Percentiles rank a stretch among this genome's conserved stretches.
Evolutionary conservation across 2,113 vertebrate species (phyloP).

Genomic region (Ptilonorhynchus violaceus): DNA sequence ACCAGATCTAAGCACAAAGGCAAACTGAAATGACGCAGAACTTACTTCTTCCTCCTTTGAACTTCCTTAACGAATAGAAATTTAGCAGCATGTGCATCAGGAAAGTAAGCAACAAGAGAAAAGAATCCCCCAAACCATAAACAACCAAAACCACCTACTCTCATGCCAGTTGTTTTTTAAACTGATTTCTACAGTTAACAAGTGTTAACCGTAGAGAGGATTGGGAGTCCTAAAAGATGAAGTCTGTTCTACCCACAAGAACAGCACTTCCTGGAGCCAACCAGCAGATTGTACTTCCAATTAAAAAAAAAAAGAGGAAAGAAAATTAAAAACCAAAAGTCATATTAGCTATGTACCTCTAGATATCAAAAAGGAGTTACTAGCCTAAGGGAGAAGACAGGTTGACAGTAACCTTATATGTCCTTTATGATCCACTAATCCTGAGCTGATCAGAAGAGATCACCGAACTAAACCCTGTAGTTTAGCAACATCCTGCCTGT

Average conservation of each 20-base stretch:
- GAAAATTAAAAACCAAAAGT: accelerated
- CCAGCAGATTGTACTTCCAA: background rate
- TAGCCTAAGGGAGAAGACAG: background rate
- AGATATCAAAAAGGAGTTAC: background rate
- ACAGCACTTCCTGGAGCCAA: background rate
- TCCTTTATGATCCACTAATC: background rate
- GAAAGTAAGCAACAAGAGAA: conserved; percentile 16
- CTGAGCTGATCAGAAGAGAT: background rate
- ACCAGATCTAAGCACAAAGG: conserved; percentile 47
- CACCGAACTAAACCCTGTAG: background rate
- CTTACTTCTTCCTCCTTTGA: conserved; percentile 40
- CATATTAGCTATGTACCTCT: background rate
- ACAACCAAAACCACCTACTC: conserved; percentile 9
- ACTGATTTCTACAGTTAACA: background rate
- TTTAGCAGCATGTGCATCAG: conserved; percentile 13
- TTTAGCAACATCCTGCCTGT: background rate
- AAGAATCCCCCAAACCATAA: conserved; percentile 1
- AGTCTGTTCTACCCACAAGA: background rate
- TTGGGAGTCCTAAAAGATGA: background rate
- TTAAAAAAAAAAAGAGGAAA: background rate
- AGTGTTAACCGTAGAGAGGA: background rate
- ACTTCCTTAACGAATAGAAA: conserved; percentile 51
- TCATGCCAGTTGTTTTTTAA: background rate
- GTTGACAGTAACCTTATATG: background rate
- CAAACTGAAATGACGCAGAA: conserved; percentile 51